Evolutionary conservation across 2,888 invertebrate species (phyloP).

Genomic region (Sarcophaga variegata): DNA sequence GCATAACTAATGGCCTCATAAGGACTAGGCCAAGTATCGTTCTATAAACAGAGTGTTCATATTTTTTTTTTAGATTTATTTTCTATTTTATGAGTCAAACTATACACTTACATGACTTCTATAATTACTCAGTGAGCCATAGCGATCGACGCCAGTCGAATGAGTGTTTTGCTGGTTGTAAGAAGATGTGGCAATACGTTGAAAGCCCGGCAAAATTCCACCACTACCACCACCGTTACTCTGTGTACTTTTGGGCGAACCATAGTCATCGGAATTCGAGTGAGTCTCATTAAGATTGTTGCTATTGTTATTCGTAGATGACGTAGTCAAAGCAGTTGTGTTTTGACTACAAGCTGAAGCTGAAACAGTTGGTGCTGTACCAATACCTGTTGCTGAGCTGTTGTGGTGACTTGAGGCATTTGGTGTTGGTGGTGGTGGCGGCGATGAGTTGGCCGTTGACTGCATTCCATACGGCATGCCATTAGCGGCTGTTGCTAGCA

Average conservation of each 20-base stretch:
- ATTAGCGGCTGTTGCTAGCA: slow-evolving; percentile 78
- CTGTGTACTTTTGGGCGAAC: slow-evolving; percentile 77
- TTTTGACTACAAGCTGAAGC: slow-evolving; percentile 72
- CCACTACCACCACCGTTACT: slow-evolving; percentile 75
- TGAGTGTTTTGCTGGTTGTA: slow-evolving; percentile 70
- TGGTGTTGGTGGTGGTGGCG: slow-evolving; percentile 72
- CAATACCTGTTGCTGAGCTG: slow-evolving; percentile 27
- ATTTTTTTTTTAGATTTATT: not conserved
- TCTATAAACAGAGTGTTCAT: slow-evolving; percentile 71
- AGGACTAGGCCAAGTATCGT: slow-evolving; percentile 76
- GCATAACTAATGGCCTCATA: slow-evolving; percentile 80
- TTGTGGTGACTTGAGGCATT: slow-evolving; percentile 73
- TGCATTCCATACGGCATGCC: slow-evolving; percentile 77
- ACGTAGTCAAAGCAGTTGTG: slow-evolving; percentile 72
- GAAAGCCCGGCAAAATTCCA: slow-evolving; percentile 80
- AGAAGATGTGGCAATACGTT: slow-evolving; percentile 76
- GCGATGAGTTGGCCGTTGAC: slow-evolving; percentile 73
- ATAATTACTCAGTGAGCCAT: slow-evolving; percentile 79
- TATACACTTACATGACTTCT: slow-evolving; percentile 78
- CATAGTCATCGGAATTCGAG: slow-evolving; percentile 77
- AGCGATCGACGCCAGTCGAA: slow-evolving; percentile 73
- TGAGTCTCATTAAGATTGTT: slow-evolving; percentile 67
- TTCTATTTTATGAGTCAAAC: not conserved
- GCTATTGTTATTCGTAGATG: slow-evolving; percentile 28
- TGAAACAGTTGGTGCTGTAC: slow-evolving; percentile 53